phyloP scores from a whole-genome alignment of 2,113 vertebrate species.

The Ophiodon elongatus region DNA sequence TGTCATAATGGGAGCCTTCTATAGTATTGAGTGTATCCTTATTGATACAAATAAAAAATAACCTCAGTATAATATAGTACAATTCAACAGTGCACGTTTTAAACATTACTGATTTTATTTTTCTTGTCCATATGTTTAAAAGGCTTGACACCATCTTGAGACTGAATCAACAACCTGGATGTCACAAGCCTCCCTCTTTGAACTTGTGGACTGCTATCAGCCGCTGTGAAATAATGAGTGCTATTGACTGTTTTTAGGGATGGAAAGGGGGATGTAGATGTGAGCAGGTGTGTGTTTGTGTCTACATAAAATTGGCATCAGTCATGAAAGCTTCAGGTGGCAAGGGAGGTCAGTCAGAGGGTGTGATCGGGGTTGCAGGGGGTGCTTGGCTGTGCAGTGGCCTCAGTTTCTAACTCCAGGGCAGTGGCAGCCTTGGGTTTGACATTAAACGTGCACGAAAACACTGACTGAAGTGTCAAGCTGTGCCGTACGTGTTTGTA shows the following conservation, averaged over 20 bases:
- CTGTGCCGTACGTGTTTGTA: constrained; percentile 2
- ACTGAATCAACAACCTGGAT: background rate
- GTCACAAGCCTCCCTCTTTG: background rate
- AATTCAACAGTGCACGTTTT: background rate
- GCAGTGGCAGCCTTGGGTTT: constrained; percentile 44
- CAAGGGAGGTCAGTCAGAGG: constrained; percentile 39
- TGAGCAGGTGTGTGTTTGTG: background rate
- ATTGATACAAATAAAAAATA: background rate
- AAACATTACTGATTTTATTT: background rate
- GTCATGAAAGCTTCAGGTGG: constrained; percentile 13
- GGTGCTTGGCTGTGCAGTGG: background rate
- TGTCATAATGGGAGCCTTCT: background rate
- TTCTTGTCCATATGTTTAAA: background rate
- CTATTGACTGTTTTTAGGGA: background rate
- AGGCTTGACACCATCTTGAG: background rate
- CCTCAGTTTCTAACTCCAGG: constrained; percentile 30
- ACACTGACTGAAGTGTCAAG: constrained; percentile 10
- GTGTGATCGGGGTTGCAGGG: background rate
- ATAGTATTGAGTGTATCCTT: background rate
- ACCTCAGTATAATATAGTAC: background rate
- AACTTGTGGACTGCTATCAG: background rate
- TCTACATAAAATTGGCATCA: background rate
- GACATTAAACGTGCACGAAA: constrained; percentile 55
- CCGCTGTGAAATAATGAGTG: background rate
- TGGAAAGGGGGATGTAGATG: background rate